Evolutionary conservation across 2,888 invertebrate species (phyloP).

Genomic region (Papilio demoleus): DNA sequence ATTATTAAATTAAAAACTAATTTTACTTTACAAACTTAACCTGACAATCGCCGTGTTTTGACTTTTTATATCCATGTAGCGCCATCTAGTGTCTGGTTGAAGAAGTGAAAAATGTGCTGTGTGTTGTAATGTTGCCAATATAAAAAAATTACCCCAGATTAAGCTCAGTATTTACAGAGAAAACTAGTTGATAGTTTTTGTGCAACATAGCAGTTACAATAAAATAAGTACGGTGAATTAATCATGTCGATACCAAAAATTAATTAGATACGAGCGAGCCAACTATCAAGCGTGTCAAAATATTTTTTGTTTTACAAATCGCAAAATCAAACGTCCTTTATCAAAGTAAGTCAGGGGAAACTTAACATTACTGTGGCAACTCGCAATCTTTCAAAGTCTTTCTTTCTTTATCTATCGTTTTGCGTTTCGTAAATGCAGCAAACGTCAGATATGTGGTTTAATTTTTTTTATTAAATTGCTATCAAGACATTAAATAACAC

Average conservation of each 20-base stretch:
- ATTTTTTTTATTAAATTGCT: neutral
- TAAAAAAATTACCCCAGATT: neutral
- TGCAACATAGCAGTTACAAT: too few species aligned
- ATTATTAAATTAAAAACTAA: neutral
- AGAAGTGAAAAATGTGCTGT: neutral
- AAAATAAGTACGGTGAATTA: too few species aligned
- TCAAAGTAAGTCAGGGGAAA: neutral
- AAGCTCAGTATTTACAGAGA: neutral
- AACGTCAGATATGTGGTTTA: neutral
- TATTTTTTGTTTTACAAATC: neutral
- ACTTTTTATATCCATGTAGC: neutral
- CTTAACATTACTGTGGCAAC: neutral
- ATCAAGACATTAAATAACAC: constrained; percentile 7
- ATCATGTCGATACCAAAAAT: too few species aligned
- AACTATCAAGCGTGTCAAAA: too few species aligned
- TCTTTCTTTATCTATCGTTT: neutral
- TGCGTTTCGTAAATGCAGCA: neutral
- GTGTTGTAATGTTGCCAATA: neutral
- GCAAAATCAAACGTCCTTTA: neutral
- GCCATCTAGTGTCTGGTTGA: neutral
- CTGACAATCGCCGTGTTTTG: neutral
- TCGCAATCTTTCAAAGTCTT: neutral
- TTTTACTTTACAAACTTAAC: neutral
- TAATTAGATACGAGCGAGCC: too few species aligned
- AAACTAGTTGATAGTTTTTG: neutral